phyloP scores from a whole-genome alignment of 53 echinoderm and acorn worm species.

The Astropecten irregularis region DNA sequence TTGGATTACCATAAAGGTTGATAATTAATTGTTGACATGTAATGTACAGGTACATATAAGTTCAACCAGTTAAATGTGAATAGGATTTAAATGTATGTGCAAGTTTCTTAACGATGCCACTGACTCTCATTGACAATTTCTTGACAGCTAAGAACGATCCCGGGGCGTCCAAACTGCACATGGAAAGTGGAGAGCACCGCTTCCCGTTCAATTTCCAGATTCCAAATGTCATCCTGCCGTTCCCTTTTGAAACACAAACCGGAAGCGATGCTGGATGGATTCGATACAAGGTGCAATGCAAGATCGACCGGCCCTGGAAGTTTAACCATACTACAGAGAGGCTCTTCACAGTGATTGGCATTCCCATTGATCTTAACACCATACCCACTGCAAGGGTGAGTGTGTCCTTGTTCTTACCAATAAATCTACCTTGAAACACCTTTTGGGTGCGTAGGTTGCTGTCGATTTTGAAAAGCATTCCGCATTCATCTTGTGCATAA shows the following conservation, averaged over 20 bases:
- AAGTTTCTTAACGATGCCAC: too few species aligned
- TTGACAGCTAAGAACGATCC: not conserved
- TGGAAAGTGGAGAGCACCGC: constrained; percentile 56
- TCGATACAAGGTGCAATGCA: constrained; percentile 54
- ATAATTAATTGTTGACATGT: too few species aligned
- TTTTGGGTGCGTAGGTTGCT: too few species aligned
- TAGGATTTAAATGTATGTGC: too few species aligned
- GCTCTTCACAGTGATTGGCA: constrained; percentile 56
- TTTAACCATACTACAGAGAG: constrained; percentile 53
- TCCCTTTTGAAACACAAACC: constrained; percentile 66
- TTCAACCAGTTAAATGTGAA: too few species aligned
- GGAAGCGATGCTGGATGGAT: constrained; percentile 47
- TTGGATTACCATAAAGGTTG: too few species aligned
- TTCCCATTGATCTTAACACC: constrained; percentile 48
- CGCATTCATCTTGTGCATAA: too few species aligned
- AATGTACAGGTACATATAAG: too few species aligned
- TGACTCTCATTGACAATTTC: too few species aligned
- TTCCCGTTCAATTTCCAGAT: constrained; percentile 66
- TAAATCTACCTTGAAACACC: too few species aligned
- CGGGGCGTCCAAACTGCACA: constrained; percentile 2
- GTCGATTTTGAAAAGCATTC: too few species aligned
- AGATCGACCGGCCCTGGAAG: constrained; percentile 74
- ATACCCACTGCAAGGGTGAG: constrained; percentile 59
- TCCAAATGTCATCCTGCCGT: constrained; percentile 39
- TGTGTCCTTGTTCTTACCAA: too few species aligned